These are phyloP conservation scores for Meloidogyne exigua DNA, from an alignment of 1,140 invertebrate genomes.

Conservation along the genomic window DNA sequence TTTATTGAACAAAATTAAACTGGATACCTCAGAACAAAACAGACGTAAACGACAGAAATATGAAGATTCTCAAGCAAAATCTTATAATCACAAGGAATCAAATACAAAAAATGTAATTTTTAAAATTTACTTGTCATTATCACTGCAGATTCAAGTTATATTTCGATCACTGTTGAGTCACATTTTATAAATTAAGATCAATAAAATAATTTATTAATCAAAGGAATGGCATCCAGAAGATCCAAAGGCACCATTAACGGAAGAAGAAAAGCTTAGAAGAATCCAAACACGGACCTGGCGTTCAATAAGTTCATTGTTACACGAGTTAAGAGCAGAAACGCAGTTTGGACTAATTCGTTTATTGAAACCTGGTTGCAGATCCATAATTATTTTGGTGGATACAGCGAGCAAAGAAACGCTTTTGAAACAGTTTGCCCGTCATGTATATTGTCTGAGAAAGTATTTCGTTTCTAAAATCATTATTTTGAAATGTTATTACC, in stretches of 20 bases:
- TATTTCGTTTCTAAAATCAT: conserved; percentile 65
- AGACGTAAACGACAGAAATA: conserved; percentile 16
- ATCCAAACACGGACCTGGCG: conserved; percentile 35
- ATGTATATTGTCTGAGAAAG: conserved; percentile 91
- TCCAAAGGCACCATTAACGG: conserved; percentile 42
- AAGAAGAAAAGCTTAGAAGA: conserved; percentile 17
- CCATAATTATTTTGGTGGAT: conserved; percentile 85
- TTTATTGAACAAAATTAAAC: conserved; percentile 42
- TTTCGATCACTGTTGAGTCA: neutral
- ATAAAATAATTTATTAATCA: neutral
- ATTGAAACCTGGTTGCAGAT: conserved; percentile 89
- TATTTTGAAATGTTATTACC: neutral
- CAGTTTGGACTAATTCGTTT: conserved; percentile 89
- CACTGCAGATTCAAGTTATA: too few species aligned
- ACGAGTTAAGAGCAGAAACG: conserved; percentile 88
- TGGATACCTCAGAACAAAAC: conserved; percentile 22
- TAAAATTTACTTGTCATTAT: neutral
- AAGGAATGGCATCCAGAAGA: conserved; percentile 62
- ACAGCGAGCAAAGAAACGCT: conserved; percentile 80
- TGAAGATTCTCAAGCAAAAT: conserved; percentile 8
- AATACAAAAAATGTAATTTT: conserved; percentile 3
- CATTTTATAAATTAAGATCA: too few species aligned
- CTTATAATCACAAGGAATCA: neutral
- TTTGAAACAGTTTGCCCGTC: conserved; percentile 83
- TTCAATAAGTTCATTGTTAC: conserved; percentile 68